phyloP scores from a whole-genome alignment of 2,888 invertebrate species.

The Osedax fenrisi region DNA sequence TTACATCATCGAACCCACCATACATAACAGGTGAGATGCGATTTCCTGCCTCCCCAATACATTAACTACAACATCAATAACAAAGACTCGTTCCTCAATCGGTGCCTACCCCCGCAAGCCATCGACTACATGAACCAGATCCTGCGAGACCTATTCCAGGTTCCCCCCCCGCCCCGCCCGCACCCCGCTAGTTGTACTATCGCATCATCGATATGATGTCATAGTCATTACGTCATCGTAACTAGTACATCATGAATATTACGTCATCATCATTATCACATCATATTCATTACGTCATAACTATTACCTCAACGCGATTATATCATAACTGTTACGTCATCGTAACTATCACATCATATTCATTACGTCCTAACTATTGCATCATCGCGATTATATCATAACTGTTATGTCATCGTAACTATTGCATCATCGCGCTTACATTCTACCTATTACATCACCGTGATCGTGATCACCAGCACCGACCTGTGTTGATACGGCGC shows the following conservation, averaged over 20 bases:
- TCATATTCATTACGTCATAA: background rate
- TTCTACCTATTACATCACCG: background rate
- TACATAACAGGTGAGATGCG: constrained; percentile 68
- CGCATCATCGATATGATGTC: background rate
- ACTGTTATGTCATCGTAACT: background rate
- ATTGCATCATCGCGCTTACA: background rate
- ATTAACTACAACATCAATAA: constrained; percentile 48
- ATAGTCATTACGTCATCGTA: background rate
- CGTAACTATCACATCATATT: background rate
- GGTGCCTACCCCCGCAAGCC: constrained; percentile 48
- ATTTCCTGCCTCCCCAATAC: constrained; percentile 78
- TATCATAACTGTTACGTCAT: background rate
- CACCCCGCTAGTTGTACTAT: background rate
- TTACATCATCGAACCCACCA: too few species aligned
- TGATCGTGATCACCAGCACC: background rate
- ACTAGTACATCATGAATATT: background rate
- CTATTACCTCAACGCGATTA: background rate
- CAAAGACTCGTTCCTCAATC: background rate
- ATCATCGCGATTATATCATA: background rate
- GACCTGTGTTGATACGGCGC: constrained; percentile 51
- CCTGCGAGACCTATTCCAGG: background rate
- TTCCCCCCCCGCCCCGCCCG: background rate
- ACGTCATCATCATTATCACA: background rate
- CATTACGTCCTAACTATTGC: background rate
- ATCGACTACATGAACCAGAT: background rate